Percentiles rank a stretch among this genome's conserved stretches.
phyloP scores from a whole-genome alignment of 2,888 invertebrate species.

The Trissoscelio sp. region DNA sequence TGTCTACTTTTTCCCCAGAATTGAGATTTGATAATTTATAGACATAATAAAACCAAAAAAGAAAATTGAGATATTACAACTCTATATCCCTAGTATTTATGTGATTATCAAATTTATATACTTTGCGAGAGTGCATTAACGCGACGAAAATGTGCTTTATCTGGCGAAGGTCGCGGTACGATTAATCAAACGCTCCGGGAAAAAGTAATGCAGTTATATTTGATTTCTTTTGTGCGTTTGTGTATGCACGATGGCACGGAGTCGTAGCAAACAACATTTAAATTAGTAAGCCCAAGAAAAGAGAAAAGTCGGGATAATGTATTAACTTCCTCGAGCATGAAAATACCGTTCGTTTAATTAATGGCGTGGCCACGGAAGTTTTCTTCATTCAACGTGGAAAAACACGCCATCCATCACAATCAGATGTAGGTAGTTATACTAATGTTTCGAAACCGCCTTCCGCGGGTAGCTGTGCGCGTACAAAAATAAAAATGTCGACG shows the following conservation, averaged over 20 bases:
- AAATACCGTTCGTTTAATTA: conserved; percentile 70
- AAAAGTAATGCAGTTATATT: conserved; percentile 52
- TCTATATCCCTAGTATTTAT: too few relatives aligned
- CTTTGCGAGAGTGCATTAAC: too few relatives aligned
- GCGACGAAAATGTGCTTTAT: conserved; percentile 39
- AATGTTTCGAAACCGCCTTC: conserved; percentile 54
- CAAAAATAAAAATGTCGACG: conserved; percentile 57
- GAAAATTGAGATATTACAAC: too few relatives aligned
- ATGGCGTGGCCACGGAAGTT: conserved; percentile 65
- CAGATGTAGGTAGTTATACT: conserved; percentile 66
- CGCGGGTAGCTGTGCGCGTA: conserved; percentile 30
- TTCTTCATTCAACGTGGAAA: conserved; percentile 65
- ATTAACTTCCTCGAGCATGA: conserved; percentile 69
- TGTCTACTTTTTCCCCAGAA: too few relatives aligned
- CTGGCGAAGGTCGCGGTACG: conserved; percentile 14
- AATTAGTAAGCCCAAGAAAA: conserved; percentile 60
- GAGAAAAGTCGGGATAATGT: conserved; percentile 67
- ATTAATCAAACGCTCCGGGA: conserved; percentile 44
- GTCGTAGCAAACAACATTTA: conserved; percentile 62
- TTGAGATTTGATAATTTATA: too few relatives aligned
- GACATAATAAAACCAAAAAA: too few relatives aligned
- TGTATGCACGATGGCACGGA: conserved; percentile 9
- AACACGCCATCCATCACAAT: conserved; percentile 70
- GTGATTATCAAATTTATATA: too few relatives aligned
- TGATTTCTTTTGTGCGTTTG: conserved; percentile 53